Evolutionary conservation across 2,888 invertebrate genomes (phyloP).

Genomic region (Eucriotettix oculatus): DNA sequence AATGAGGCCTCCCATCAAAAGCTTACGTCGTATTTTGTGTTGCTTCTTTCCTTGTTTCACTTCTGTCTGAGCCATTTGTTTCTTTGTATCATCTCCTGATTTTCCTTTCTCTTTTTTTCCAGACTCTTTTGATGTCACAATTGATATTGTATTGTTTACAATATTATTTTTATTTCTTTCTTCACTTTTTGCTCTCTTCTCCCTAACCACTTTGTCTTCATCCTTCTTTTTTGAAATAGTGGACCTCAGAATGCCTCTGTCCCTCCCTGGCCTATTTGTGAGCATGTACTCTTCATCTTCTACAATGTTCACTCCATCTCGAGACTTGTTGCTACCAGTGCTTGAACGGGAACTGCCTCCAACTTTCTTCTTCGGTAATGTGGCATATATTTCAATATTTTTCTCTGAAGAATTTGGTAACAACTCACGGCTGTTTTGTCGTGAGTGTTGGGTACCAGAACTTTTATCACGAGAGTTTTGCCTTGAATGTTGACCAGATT

Average conservation of each 20-base stretch:
- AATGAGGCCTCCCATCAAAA: conserved; percentile 78
- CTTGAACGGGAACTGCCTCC: conserved; percentile 16
- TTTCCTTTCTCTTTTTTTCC: conserved; percentile 18
- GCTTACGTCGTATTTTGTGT: conserved; percentile 73
- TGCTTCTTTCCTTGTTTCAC: conserved; percentile 53
- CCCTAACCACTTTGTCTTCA: conserved; percentile 47
- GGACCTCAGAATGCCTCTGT: conserved; percentile 19
- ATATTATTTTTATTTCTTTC: conserved; percentile 52
- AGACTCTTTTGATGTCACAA: conserved; percentile 35
- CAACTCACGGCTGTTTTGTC: conserved; percentile 44
- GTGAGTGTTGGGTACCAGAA: conserved; percentile 31
- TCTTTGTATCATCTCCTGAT: conserved; percentile 34
- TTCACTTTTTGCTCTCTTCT: conserved; percentile 69
- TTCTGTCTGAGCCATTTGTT: conserved; percentile 23
- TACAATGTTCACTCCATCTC: conserved; percentile 39
- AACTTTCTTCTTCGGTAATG: conserved; percentile 73
- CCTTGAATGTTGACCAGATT: conserved; percentile 48
- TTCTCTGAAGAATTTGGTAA: conserved; percentile 18
- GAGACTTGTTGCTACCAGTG: conserved; percentile 7
- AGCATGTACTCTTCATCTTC: conserved; percentile 54
- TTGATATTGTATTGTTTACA: conserved; percentile 26
- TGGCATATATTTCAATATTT: conserved; percentile 81
- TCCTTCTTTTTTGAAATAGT: conserved; percentile 39
- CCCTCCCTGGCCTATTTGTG: conserved; percentile 49
- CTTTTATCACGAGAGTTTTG: conserved; percentile 53